Percentiles rank a stretch among this genome's conserved stretches.
phyloP scores from a whole-genome alignment of 1,140 invertebrate species.

The Orius insidiosus region DNA sequence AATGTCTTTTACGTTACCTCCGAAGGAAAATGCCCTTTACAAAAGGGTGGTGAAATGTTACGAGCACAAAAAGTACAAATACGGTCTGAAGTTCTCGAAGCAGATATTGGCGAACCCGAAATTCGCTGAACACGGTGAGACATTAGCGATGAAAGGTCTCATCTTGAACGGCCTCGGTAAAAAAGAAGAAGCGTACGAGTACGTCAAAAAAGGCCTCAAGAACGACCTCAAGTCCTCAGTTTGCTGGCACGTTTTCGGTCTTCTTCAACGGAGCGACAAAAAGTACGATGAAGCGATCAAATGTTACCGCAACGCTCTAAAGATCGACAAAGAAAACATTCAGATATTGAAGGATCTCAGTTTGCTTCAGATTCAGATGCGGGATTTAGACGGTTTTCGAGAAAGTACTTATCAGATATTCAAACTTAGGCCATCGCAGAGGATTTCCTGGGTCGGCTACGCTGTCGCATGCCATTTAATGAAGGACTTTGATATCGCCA shows the following conservation, averaged over 20 bases:
- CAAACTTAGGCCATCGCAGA: conserved; percentile 53
- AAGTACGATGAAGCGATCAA: conserved; percentile 99
- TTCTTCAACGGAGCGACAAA: conserved; percentile 88
- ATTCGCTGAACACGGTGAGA: conserved; percentile 97
- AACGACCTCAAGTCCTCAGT: conserved; percentile 97
- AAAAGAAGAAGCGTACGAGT: conserved; percentile 97
- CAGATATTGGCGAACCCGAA: conserved; percentile 95
- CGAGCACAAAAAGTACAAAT: conserved; percentile 99
- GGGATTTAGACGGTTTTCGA: conserved; percentile 94
- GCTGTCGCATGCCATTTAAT: conserved; percentile 96
- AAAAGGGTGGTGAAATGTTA: conserved; percentile 99
- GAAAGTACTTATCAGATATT: conserved; percentile 32
- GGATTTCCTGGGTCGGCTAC: conserved; percentile 75
- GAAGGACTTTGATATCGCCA: conserved; percentile 89
- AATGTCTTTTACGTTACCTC: conserved; percentile 34
- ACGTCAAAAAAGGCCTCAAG: conserved; percentile 81
- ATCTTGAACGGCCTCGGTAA: conserved; percentile 92
- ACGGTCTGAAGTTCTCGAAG: conserved; percentile 97
- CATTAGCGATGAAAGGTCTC: conserved; percentile 98
- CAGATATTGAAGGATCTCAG: conserved; percentile 96
- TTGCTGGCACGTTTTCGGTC: conserved; percentile 98
- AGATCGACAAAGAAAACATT: conserved; percentile 97
- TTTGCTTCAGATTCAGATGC: conserved; percentile 95
- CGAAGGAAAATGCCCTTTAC: conserved; percentile 97
- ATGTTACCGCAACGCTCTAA: conserved; percentile 95